Evolutionary conservation across 2,113 vertebrate species (phyloP).

Genomic region (Hylia prasina): DNA sequence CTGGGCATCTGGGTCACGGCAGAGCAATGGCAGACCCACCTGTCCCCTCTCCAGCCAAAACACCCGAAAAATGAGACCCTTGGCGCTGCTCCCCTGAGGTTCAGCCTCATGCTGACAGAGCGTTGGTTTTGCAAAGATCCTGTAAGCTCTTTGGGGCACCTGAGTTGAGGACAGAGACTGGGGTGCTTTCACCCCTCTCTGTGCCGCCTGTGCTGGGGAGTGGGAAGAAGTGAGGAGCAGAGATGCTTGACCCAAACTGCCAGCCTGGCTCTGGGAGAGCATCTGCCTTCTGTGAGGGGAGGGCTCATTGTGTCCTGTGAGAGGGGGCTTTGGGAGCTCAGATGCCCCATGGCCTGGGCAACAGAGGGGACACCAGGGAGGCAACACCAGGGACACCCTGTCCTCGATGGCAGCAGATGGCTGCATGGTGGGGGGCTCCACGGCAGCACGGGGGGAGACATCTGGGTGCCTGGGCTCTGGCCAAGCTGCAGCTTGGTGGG

Average conservation of each 20-base stretch:
- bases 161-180: background rate
- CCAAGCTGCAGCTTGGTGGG: background rate
- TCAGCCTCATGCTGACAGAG: background rate
- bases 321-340: background rate
- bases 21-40: background rate
- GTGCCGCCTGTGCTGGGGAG: background rate
- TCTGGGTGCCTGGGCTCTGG: slow-evolving; percentile 17
- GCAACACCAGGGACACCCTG: background rate
- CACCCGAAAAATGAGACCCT: background rate
- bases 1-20: background rate
- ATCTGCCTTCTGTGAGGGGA: background rate
- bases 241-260: background rate
- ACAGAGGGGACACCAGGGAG: background rate
- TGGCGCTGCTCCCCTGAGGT: background rate
- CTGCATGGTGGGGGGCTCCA: background rate
- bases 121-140: background rate
- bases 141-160: background rate
- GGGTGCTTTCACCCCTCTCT: background rate
- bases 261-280: background rate
- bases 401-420: background rate
- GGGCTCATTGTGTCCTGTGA: background rate
- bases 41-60: background rate
- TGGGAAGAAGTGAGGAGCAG: rapidly evolving
- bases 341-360: background rate
- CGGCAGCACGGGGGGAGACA: background rate